These are phyloP conservation scores for Bombyx mori DNA, from an alignment of 1,140 invertebrate species.

Conservation along the genomic window DNA sequence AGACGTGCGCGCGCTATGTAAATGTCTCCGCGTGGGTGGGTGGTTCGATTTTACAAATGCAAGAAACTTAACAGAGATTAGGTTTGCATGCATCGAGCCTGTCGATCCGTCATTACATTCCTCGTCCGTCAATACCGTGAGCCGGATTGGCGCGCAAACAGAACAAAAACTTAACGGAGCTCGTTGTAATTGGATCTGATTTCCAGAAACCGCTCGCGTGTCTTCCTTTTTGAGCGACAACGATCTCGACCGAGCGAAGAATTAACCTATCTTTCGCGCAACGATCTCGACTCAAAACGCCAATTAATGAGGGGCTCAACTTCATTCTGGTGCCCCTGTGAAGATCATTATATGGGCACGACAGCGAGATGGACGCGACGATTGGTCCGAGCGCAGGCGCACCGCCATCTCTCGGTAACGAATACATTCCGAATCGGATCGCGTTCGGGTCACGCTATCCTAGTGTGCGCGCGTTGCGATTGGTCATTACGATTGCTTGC, in stretches of 20 bases:
- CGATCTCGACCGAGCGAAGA: slow-evolving; percentile 63
- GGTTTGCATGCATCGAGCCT: slow-evolving; percentile 28
- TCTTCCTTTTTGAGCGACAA: slow-evolving; percentile 70
- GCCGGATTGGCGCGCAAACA: slow-evolving; percentile 50
- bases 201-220: slow-evolving; percentile 68
- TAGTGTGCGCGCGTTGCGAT: slow-evolving; percentile 53
- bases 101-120: slow-evolving; percentile 31
- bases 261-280: slow-evolving; percentile 69
- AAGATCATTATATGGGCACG: slow-evolving; percentile 71
- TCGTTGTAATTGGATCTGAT: slow-evolving; percentile 70
- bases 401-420: slow-evolving; percentile 66
- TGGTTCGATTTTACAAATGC: slow-evolving; percentile 41
- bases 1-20: slow-evolving; percentile 68
- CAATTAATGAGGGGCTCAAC: slow-evolving; percentile 71
- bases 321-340: slow-evolving; percentile 67
- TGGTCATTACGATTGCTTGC: slow-evolving; percentile 52
- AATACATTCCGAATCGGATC: slow-evolving; percentile 63
- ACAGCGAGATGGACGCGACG: slow-evolving; percentile 68
- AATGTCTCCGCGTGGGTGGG: slow-evolving; percentile 66
- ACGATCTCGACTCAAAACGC: slow-evolving; percentile 69
- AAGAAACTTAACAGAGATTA: slow-evolving; percentile 36
- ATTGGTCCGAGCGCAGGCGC: slow-evolving; percentile 49
- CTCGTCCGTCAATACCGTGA: slow-evolving; percentile 57
- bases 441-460: slow-evolving; percentile 69
- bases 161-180: slow-evolving; percentile 66